Conservation (phyloP, 2,113 vertebrate genomes). For the Micronisus gabar region DNA sequence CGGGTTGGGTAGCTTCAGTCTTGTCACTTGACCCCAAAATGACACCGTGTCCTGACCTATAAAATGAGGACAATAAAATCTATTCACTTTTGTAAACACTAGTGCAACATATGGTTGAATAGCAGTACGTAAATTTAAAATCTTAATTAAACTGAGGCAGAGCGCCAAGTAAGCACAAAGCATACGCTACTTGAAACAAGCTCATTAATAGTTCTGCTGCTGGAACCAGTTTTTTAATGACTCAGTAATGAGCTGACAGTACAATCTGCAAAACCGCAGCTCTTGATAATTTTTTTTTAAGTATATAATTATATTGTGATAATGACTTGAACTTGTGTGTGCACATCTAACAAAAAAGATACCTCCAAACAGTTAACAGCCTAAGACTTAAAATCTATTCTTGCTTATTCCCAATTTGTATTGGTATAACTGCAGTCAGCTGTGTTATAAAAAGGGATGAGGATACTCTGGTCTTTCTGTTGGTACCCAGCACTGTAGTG, state of each 20-base stretch:
- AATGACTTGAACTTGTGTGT: not conserved
- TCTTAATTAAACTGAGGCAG: slow-evolving; percentile 12
- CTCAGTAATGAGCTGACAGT: not conserved
- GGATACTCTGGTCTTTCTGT: not conserved
- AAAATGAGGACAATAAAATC: not conserved
- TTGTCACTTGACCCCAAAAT: not conserved
- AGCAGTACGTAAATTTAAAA: not conserved
- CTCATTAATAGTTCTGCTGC: not conserved
- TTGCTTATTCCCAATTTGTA: not conserved
- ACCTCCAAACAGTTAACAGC: not conserved
- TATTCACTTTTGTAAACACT: slow-evolving; percentile 6
- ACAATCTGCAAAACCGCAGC: not conserved
- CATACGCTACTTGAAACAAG: not conserved
- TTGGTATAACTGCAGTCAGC: not conserved
- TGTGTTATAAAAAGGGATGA: not conserved
- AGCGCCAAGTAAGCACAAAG: not conserved
- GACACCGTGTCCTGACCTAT: not conserved
- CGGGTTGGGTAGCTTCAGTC: not conserved
- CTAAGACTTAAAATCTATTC: not conserved
- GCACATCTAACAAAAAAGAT: not conserved
- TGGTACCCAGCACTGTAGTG: not conserved
- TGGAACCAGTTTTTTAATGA: slow-evolving; percentile 6
- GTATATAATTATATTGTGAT: not conserved
- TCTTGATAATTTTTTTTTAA: not conserved
- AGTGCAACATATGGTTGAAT: not conserved